Evolutionary conservation across 2,888 invertebrate species (phyloP).

Genomic region (Drosophila eohydei): DNA sequence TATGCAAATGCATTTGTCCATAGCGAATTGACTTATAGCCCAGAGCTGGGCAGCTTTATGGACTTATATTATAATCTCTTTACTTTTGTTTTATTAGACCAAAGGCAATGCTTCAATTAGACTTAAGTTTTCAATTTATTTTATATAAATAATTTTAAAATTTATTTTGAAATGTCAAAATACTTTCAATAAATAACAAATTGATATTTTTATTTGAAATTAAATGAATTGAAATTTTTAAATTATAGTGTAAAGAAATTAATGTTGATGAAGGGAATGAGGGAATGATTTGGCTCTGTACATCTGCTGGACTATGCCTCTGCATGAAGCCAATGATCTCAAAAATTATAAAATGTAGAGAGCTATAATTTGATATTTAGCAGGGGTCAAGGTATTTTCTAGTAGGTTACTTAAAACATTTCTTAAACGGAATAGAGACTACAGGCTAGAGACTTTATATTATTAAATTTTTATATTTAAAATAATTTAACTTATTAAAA

Average conservation of each 20-base stretch:
- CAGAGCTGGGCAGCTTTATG: slow-evolving; percentile 26
- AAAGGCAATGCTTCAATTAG: slow-evolving; percentile 7
- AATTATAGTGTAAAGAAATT: neutral
- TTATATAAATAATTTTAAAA: neutral
- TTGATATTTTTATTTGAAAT: neutral
- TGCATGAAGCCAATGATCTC: too few species aligned
- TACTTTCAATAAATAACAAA: neutral
- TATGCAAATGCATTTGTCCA: slow-evolving; percentile 4
- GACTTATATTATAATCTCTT: slow-evolving; percentile 18
- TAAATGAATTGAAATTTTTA: neutral
- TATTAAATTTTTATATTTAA: too few species aligned
- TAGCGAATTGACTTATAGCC: slow-evolving; percentile 43
- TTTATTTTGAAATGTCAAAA: neutral
- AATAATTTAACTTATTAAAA: too few species aligned
- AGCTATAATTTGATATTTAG: too few species aligned
- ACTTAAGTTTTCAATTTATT: neutral
- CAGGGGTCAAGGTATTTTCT: too few species aligned
- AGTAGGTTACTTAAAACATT: too few species aligned
- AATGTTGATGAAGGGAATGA: too few species aligned
- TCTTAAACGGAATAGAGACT: too few species aligned
- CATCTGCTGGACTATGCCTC: too few species aligned
- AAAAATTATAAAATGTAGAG: too few species aligned
- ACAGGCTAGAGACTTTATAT: too few species aligned
- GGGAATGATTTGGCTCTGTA: too few species aligned
- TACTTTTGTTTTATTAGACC: slow-evolving; percentile 13